Evolutionary conservation across 1,140 invertebrate genomes (phyloP), one percentile per base, ranked within the genome.

Genomic region (Drosophila parabipectinata): DNA sequence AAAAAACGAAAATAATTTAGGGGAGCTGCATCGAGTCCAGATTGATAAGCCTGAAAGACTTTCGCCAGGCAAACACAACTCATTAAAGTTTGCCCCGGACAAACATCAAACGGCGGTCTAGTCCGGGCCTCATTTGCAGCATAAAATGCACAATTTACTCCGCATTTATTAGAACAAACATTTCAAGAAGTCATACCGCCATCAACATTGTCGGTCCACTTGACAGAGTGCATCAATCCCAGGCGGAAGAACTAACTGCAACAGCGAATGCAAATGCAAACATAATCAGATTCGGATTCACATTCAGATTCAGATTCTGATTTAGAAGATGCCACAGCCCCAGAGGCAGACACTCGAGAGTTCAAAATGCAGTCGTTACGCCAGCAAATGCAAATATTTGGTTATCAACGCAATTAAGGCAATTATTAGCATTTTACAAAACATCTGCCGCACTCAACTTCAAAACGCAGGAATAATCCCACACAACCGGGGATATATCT

Each of bases 81-180:
- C 72, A 84, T 77, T 79, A 45, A 61, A 77, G 37, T 68, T 69
- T 56, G 63, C 51, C 24, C 54, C 2, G 51, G 57, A 56, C 68
- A 72, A 73, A 74, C 76, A 68, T 84, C 81, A 84, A 84, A 84
- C 77, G 67, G 26, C 30, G 44, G 34, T 56, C 59, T 55, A 72
- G 37, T 37, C 41, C 51, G 47, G 62, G 82, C 79, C 50, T 79
- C 83, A 87, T 87, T 87, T 79, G 57, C 66, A 71, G 75, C 75
- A 79, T 82, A 72, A 88, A 87, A 88, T 73, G 83, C 82, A 76
- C 71, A 75, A 88, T 87, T 87, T 88, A 59, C 57, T 62, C 12
- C 44, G 68, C 58, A 57, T 82, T 85, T 77, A 78, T 58, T 68
- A 67, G 72, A 62, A 59, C 55, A 87, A 87, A 78, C 51, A 69